Evolutionary conservation across 1,140 invertebrate species (phyloP), one percentile per base, ranked within the genome.

Genomic region (Microvelia longipes): DNA sequence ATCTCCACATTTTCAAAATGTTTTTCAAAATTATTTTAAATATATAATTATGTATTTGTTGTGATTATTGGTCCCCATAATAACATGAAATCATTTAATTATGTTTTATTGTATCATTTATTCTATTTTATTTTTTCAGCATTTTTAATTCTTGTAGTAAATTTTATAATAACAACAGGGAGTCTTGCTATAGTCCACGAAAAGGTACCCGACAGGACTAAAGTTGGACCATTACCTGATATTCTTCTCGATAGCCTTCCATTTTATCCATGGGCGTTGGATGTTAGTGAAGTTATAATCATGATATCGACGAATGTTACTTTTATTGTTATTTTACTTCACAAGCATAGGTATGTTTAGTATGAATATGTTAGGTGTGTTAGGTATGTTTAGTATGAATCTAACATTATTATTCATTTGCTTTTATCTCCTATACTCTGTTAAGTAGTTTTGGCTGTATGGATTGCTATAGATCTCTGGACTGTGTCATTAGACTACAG

Each of bases 151-250:
- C 80, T 86, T 77, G 79, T 82, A 69, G 78, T 84, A 65, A 87
- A 85, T 77, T 87, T 87, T 75, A 79, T 87, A 71, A 68, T 86
- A 60, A 85, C 86, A 24, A 84, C 86, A 29, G 79, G 85, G 71
- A 90, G 91, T 1, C 82, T 95, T 73, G 89, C 91, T 63, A 79
- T 93, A 75, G 88, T 92, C 66, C 92, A 95, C 80, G 91, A 94
- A 78, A 83, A 88, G 71, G 86, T 94, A 66, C 92, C 92, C 50
- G 88, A 92, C 79, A 81, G 87, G 70, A 80, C 83, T 28, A 83
- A 79, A 0, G 87, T 87, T 74, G 81, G 82, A 66, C 90, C 91
- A 30, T 83, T 95, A 68, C 90, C 90, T 28, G 92, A 95, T 78
- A 82, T 91, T 60, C 83, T 93, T 73, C 83, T 94, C 50, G 90